Percentiles rank a stretch among this genome's conserved stretches.
Evolutionary conservation across 2,113 vertebrate species (phyloP).

Genomic region (Semnopithecus entellus): DNA sequence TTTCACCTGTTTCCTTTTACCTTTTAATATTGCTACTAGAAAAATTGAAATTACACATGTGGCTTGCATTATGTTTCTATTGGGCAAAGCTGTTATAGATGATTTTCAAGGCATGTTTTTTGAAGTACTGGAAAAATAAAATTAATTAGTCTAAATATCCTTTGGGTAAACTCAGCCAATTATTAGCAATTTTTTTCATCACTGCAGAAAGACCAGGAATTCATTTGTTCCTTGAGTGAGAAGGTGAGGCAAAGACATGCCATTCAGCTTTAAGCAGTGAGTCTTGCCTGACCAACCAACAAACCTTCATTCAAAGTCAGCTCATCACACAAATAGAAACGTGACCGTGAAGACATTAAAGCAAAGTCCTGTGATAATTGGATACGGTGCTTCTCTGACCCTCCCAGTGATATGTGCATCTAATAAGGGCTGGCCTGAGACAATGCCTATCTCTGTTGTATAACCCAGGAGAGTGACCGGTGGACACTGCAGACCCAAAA

Average conservation of each 20-base stretch:
- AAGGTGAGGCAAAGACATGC: not conserved
- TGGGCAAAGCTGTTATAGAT: not conserved
- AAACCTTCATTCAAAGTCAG: not conserved
- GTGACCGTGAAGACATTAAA: not conserved
- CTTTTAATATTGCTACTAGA: not conserved
- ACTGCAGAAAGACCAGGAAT: not conserved
- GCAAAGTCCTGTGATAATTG: not conserved
- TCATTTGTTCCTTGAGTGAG: not conserved
- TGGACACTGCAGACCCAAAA: not conserved
- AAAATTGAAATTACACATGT: not conserved
- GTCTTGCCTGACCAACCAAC: not conserved
- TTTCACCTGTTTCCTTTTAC: not conserved
- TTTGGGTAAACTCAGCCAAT: slow-evolving; percentile 33
- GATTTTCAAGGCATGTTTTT: slow-evolving; percentile 32
- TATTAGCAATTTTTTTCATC: not conserved
- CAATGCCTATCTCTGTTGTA: not conserved
- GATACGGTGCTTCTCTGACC: not conserved
- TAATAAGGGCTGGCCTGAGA: not conserved
- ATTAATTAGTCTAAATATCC: not conserved
- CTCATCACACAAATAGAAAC: not conserved
- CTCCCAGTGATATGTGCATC: not conserved
- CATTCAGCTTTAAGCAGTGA: not conserved
- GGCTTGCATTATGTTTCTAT: not conserved
- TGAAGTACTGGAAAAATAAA: slow-evolving; percentile 1
- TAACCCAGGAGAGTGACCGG: not conserved